phyloP scores from a whole-genome alignment of 2,113 vertebrate species.

The Psephotus haematonotus region DNA sequence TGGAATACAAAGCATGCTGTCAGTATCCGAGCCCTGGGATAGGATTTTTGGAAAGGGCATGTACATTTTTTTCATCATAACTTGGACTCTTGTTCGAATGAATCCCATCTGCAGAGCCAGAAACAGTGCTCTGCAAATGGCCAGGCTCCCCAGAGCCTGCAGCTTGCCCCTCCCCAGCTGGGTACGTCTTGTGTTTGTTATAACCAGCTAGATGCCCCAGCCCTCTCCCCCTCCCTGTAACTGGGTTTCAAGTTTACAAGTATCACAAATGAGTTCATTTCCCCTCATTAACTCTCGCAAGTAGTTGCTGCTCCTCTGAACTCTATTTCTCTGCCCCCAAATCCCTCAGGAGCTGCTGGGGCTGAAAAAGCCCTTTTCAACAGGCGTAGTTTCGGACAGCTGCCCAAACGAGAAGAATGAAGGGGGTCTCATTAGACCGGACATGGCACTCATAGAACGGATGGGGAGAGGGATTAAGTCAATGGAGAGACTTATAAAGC shows the following conservation, averaged over 20 bases:
- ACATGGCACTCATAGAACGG: neutral
- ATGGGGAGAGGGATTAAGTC: neutral
- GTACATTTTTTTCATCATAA: neutral
- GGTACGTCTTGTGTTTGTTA: neutral
- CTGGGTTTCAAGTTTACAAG: conserved; percentile 13
- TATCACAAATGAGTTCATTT: conserved; percentile 50
- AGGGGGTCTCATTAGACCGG: neutral
- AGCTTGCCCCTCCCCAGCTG: neutral
- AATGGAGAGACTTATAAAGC: neutral
- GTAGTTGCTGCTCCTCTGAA: neutral
- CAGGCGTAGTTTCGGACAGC: neutral
- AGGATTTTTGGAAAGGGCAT: neutral
- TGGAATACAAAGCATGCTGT: neutral
- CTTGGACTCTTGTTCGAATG: conserved; percentile 1
- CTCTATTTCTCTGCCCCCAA: neutral
- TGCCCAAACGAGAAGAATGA: neutral
- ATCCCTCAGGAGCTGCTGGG: neutral
- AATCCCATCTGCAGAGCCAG: neutral
- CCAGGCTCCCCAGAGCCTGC: neutral
- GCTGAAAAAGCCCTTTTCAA: neutral
- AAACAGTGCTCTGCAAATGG: neutral
- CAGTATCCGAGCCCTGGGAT: neutral
- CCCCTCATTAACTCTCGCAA: conserved; percentile 45
- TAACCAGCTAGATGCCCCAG: neutral
- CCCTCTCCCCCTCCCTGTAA: neutral